phyloP scores from a whole-genome alignment of 2,113 vertebrate species.

The Turnix velox region DNA sequence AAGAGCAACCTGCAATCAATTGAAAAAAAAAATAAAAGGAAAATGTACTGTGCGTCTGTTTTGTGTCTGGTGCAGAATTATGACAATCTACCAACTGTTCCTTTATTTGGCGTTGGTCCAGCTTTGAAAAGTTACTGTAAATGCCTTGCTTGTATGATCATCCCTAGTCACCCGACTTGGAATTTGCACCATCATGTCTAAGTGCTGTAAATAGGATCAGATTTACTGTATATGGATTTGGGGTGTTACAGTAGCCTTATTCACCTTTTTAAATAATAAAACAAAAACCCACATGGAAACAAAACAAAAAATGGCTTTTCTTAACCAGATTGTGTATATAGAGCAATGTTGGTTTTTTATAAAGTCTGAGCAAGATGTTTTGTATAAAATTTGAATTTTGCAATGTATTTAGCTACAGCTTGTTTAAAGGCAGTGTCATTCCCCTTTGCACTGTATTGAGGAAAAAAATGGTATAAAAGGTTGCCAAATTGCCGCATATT shows the following conservation, averaged over 20 bases:
- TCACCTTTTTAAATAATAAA: constrained; percentile 91
- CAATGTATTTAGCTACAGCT: constrained; percentile 99
- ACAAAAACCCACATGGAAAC: constrained; percentile 73
- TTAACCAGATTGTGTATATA: constrained; percentile 93
- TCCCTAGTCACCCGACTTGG: constrained; percentile 88
- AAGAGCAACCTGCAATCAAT: constrained; percentile 78
- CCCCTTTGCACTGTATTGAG: constrained; percentile 97
- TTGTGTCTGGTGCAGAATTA: constrained; percentile 89
- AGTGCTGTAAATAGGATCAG: constrained; percentile 98
- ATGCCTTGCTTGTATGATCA: constrained; percentile 97
- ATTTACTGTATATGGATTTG: constrained; percentile 96
- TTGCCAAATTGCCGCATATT: constrained; percentile 99
- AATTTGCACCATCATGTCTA: constrained; percentile 93
- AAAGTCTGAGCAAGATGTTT: constrained; percentile 99
- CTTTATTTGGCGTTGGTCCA: constrained; percentile 85
- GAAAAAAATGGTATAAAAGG: constrained; percentile 87
- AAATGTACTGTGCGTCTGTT: constrained; percentile 83
- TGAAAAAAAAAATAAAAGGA: constrained; percentile 38
- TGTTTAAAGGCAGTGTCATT: constrained; percentile 90
- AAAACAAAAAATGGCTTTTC: constrained; percentile 89
- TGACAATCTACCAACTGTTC: constrained; percentile 98
- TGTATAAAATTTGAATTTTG: constrained; percentile 99
- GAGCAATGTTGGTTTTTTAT: constrained; percentile 90
- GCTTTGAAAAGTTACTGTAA: constrained; percentile 88
- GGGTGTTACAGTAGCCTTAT: constrained; percentile 99